Evolutionary conservation across 1,140 invertebrate genomes (phyloP), one percentile per base, ranked within the genome.

Genomic region (Lepidurus couesii): DNA sequence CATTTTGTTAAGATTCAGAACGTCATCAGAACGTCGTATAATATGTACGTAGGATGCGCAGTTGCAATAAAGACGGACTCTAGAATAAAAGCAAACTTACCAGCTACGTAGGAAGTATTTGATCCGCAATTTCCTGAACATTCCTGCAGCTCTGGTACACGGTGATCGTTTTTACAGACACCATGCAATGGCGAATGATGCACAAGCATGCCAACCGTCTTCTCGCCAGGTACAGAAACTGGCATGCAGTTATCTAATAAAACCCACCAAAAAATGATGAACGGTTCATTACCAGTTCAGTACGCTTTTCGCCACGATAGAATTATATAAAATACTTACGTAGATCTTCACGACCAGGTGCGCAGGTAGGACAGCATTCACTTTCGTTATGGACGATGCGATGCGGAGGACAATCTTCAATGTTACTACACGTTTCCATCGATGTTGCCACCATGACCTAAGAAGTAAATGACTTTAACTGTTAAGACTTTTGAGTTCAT

Each of bases 61-160:
- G 21, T 10, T 42, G 1, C n/a, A 44, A 7, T 16, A 26, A n/a
- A 45, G 21, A 78, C 13, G n/a, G n/a, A 75, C 44, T 78, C 16
- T 34, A 7, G n/a, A 21, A 21, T 13, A 24, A n/a, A 73, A 73
- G 44, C 6, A 45, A 26, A 78, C 79, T 80, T 80, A 83, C 82
- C 79, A 74, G 79, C 75, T 42, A 79, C 77, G 74, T 82, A 83
- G 4, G 53, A n/a, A 5, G 83, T 83, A 76, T 80, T 80, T 16
- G 82, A 82, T 9, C 82, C 74, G 74, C 83, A 84, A 42, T 81
- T 79, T 44, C 83, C 83, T 11, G 77, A 78, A 74, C 83, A 84
- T 74, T 81, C 77, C 3, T 79, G 82, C 9, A 84, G 79, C n/a
- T 79, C 80, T 21, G 47, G 24, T 13, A 84, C 77, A 11, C 79